These are phyloP conservation scores for Limnothrissa miodon DNA, from an alignment of 2,113 vertebrate genomes.

Conservation along the genomic window DNA sequence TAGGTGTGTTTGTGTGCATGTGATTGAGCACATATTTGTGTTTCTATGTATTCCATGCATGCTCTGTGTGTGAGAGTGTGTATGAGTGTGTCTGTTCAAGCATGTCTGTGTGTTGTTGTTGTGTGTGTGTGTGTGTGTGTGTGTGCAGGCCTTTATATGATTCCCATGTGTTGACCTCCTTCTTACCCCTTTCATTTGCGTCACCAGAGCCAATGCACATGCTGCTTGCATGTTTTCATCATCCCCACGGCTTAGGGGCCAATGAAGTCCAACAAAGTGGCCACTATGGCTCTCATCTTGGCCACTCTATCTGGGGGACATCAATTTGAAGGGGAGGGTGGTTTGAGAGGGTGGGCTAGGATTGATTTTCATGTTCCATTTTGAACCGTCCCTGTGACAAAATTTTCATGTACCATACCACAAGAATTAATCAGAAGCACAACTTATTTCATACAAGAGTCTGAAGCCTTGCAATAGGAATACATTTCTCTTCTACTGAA, in stretches of 20 bases:
- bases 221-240: background rate
- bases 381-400: too few relatives aligned
- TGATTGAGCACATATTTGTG: background rate
- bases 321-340: background rate
- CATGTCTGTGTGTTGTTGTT: background rate
- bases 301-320: background rate
- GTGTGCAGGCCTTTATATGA: background rate
- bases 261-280: background rate
- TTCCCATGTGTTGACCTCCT: constrained; percentile 21
- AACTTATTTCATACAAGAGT: too few relatives aligned
- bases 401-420: too few relatives aligned
- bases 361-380: too few relatives aligned
- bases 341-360: background rate
- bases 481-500: too few relatives aligned
- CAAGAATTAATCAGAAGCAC: too few relatives aligned
- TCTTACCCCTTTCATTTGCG: constrained; percentile 17
- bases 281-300: background rate
- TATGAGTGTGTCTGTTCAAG: background rate
- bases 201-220: constrained; percentile 1
- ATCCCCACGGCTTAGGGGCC: background rate
- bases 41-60: background rate
- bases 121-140: background rate
- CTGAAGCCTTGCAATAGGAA: too few relatives aligned
- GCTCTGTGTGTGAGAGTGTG: background rate
- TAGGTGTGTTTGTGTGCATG: background rate